Evolutionary conservation across 2,888 invertebrate genomes (phyloP).

Genomic region (Troilus luridus): DNA sequence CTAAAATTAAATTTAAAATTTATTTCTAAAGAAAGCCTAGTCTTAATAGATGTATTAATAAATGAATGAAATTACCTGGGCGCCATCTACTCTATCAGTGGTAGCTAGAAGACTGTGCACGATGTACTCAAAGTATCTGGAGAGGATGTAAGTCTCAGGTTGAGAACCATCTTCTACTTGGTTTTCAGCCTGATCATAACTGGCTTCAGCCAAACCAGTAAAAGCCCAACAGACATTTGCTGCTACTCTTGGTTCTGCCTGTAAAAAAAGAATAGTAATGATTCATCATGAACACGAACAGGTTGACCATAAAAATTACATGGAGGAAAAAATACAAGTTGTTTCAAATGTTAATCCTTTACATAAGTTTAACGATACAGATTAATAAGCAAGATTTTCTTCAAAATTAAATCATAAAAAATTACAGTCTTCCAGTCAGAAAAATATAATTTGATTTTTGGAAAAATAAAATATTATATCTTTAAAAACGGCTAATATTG

Average conservation of each 20-base stretch:
- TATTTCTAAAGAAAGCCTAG: too few species aligned
- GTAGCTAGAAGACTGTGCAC: slow-evolving; percentile 92
- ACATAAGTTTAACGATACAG: too few species aligned
- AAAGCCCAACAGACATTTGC: slow-evolving; percentile 99
- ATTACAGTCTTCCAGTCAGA: too few species aligned
- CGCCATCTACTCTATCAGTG: slow-evolving; percentile 94
- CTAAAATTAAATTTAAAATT: too few species aligned
- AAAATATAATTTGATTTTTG: too few species aligned
- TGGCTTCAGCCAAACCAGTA: slow-evolving; percentile 93
- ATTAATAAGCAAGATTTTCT: too few species aligned
- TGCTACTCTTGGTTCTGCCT: slow-evolving; percentile 94
- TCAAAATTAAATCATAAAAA: too few species aligned
- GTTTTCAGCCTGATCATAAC: slow-evolving; percentile 88
- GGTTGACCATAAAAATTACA: too few species aligned
- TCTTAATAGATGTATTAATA: background rate
- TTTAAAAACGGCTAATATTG: too few species aligned
- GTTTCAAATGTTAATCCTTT: too few species aligned
- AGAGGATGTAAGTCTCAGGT: slow-evolving; percentile 94
- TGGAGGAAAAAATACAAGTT: too few species aligned
- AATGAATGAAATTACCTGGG: slow-evolving; percentile 70
- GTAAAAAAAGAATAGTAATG: background rate
- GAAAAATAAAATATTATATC: too few species aligned
- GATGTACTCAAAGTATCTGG: slow-evolving; percentile 94
- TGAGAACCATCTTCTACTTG: slow-evolving; percentile 76
- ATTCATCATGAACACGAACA: background rate